Base-by-base conservation (phyloP, 2,797 vertebrate species). In the Neostethus bicornis region DNA sequence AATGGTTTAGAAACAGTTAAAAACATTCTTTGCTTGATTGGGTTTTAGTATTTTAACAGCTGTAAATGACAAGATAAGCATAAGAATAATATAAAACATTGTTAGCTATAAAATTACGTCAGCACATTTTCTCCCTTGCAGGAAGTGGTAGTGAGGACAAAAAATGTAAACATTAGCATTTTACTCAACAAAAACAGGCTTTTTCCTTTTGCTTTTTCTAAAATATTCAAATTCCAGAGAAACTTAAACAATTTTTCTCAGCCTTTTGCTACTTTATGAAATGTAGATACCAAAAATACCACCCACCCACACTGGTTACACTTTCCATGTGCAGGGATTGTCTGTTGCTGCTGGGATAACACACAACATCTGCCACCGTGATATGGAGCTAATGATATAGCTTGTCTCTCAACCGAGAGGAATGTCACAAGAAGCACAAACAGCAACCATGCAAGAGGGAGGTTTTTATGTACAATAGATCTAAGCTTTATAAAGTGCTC, bases 321-420 rank as follows among this genome's bases (percentile, higher is more conserved):
- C 39, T 69, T 43, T 73, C 68, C 24, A 50, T 41, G 29, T 54
- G n/a, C 44, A 3, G 34, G 50, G 25, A 45, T 62, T 52, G 56
- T 17, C 39, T 10, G 34, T 16, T 26, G 29, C 44, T 52, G 17
- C 42, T 56, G 35, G 64, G 65, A 61, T 31, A 58, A 51, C 41
- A 29, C 28, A 21, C 49, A 58, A 39, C 46, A 62, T 51, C 51
- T 55, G 46, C 38, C 21, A 26, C 20, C 14, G 43, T 47, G 51
- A 75, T 21, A 32, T 54, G 56, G 49, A 42, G 35, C 16, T 50
- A 66, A 72, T 70, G 61, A 65, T 51, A 16, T 16, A 0, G 28
- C 41, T 29, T 19, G 41, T 49, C 48, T 34, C 20, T 46, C 46
- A 55, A 38, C 51, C 57, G 25, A 37, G 41, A 55, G 58, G 31